These are phyloP conservation scores for Baronia brevicornis DNA, from an alignment of 2,888 invertebrate species.

Conservation along the genomic window DNA sequence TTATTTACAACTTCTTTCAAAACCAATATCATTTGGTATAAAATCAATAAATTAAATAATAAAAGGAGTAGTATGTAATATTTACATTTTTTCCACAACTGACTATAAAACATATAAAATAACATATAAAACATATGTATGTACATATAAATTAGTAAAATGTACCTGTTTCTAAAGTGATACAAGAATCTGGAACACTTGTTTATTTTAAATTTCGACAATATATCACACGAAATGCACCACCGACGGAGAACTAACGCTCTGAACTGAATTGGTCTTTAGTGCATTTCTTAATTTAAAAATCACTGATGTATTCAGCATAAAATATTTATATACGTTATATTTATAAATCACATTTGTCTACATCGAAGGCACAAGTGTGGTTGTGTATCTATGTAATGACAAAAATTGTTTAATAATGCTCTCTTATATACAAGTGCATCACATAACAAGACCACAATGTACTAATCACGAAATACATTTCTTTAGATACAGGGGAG, in stretches of 20 bases:
- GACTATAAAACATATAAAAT: constrained; percentile 24
- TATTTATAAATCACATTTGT: constrained; percentile 52
- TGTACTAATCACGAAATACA: constrained; percentile 3
- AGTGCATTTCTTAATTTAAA: no score
- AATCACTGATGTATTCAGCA: constrained; percentile 3
- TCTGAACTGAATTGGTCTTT: no score
- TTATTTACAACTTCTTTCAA: constrained; percentile 37
- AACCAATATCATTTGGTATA: constrained; percentile 27
- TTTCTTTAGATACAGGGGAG: neutral
- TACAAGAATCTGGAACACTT: neutral
- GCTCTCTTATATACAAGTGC: constrained; percentile 5
- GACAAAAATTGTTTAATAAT: constrained; percentile 4
- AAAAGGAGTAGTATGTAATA: constrained; percentile 25
- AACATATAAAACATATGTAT: constrained; percentile 10
- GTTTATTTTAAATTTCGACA: constrained; percentile 5
- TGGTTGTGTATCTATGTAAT: constrained; percentile 35
- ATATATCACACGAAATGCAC: no score
- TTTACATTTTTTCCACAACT: constrained; percentile 30
- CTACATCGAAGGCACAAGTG: constrained; percentile 68
- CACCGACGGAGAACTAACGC: constrained; percentile 4
- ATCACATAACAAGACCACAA: constrained; percentile 17
- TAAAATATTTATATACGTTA: constrained; percentile 1
- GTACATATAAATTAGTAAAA: no score
- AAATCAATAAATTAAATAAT: constrained; percentile 23
- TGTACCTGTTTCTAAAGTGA: no score